Evolutionary conservation across 1,140 invertebrate species (phyloP).

Genomic region (Drosophila kikkawai): DNA sequence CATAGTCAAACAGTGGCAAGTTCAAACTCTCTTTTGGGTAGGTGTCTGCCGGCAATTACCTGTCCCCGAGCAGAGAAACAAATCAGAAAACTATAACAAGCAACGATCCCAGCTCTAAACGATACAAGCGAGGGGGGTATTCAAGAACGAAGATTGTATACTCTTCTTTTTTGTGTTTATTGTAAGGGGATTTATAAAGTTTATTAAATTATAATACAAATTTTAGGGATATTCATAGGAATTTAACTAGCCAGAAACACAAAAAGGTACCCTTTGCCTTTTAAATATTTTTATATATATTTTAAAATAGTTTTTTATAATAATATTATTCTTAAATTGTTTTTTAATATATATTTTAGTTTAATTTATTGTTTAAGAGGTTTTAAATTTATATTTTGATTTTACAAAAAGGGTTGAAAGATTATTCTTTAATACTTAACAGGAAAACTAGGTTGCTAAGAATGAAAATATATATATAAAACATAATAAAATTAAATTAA

Average conservation of each 20-base stretch:
- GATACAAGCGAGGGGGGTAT: not conserved
- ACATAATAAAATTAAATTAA: not conserved
- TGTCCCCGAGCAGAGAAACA: conserved; percentile 29
- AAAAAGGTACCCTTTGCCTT: too few relatives aligned
- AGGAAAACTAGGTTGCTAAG: too few relatives aligned
- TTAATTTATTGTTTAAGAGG: too few relatives aligned
- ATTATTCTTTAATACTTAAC: too few relatives aligned
- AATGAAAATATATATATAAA: too few relatives aligned
- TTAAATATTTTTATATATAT: too few relatives aligned
- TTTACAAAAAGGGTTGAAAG: too few relatives aligned
- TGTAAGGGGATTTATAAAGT: not conserved
- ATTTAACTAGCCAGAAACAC: too few relatives aligned
- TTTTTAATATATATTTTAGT: too few relatives aligned
- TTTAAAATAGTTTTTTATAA: too few relatives aligned
- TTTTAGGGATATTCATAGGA: not conserved
- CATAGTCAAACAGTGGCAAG: conserved; percentile 58
- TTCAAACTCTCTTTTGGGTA: conserved; percentile 60
- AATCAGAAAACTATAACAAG: conserved; percentile 53
- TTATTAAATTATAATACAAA: not conserved
- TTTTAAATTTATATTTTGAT: too few relatives aligned
- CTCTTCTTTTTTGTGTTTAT: not conserved
- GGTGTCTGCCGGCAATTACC: conserved; percentile 64
- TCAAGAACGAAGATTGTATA: not conserved
- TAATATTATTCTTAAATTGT: too few relatives aligned
- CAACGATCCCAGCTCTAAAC: conserved; percentile 5